phyloP scores from a whole-genome alignment of 2,797 vertebrate species.

The Sphenodon punctatus region DNA sequence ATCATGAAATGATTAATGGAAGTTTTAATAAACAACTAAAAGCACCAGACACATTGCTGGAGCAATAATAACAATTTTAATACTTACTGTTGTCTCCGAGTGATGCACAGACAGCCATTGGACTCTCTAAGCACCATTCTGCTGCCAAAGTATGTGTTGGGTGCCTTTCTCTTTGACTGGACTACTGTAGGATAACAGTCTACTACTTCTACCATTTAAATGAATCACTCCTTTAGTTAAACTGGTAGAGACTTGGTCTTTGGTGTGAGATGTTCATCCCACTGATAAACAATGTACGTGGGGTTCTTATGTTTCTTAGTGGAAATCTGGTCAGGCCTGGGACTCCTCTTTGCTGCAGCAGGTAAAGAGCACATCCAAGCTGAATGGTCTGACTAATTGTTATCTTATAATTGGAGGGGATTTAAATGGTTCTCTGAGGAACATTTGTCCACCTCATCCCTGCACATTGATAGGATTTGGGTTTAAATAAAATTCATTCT shows the following conservation, averaged over 20 bases:
- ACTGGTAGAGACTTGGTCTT: neutral
- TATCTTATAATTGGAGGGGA: no score
- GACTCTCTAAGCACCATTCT: no score
- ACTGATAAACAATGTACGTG: neutral
- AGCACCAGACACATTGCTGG: no score
- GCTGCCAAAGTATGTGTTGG: neutral
- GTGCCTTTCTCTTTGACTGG: neutral
- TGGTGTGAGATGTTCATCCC: neutral
- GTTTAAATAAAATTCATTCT: slow-evolving; percentile 6
- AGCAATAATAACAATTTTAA: no score
- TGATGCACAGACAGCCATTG: no score
- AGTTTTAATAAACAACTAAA: no score
- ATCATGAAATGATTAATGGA: no score
- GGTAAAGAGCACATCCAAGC: no score
- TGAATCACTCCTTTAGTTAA: neutral
- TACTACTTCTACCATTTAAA: neutral
- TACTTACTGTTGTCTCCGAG: no score
- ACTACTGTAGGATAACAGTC: neutral
- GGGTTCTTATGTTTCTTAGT: neutral
- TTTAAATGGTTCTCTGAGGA: no score
- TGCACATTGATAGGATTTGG: neutral
- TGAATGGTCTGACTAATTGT: no score
- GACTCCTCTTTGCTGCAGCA: no score
- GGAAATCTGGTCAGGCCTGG: neutral
- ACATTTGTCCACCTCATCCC: neutral